Conservation (phyloP, 2,888 invertebrate genomes). For the Pinctada fucata region DNA sequence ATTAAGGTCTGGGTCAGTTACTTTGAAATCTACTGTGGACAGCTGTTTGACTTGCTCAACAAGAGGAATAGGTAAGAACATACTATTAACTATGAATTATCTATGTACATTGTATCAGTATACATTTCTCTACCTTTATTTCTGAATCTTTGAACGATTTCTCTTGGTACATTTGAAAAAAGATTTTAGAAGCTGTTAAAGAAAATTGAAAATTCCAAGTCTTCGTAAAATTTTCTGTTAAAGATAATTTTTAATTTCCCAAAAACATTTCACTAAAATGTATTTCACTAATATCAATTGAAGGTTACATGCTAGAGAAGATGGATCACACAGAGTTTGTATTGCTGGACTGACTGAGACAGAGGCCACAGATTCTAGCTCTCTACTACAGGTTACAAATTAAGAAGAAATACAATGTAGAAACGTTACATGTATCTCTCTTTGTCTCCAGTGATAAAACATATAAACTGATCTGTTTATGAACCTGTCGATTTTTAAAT, state of each 20-base stretch:
- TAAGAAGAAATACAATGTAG: neutral
- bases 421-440: no score
- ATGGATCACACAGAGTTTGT: constrained; percentile 73
- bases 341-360: constrained; percentile 75
- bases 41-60: constrained; percentile 76
- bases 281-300: constrained; percentile 11
- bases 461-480: no score
- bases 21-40: constrained; percentile 76
- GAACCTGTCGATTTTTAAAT: no score
- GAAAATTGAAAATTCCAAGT: no score
- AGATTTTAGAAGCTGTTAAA: no score
- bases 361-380: constrained; percentile 64
- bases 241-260: no score
- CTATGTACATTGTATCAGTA: neutral
- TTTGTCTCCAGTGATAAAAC: no score
- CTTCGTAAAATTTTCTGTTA: no score
- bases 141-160: neutral
- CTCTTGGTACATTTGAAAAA: neutral
- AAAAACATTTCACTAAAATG: no score
- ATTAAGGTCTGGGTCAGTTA: constrained; percentile 75
- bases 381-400: constrained; percentile 60
- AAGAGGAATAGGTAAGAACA: constrained; percentile 70
- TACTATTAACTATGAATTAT: no score
- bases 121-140: neutral
- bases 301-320: constrained; percentile 75